phyloP scores from a whole-genome alignment of 2,113 vertebrate species.

The Actinemys pallida region DNA sequence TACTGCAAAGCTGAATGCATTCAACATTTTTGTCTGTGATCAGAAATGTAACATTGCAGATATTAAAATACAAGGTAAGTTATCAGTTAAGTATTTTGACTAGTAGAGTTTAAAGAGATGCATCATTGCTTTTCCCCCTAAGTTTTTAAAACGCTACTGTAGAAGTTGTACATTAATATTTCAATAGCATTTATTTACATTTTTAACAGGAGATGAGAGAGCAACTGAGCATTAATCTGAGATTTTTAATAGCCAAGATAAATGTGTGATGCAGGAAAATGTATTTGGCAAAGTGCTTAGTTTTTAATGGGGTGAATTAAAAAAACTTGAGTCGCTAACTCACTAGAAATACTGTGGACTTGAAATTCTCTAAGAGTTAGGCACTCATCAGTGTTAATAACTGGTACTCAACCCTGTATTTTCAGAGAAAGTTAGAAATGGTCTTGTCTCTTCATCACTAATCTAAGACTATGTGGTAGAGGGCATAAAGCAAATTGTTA shows the following conservation, averaged over 20 bases:
- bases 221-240: background rate
- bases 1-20: conserved; percentile 86
- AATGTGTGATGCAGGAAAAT: background rate
- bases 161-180: background rate
- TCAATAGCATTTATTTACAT: background rate
- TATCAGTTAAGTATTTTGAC: background rate
- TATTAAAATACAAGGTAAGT: conserved; percentile 91
- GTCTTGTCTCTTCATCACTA: background rate
- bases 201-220: fast-evolving
- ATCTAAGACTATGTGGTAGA: background rate
- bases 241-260: background rate
- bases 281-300: background rate
- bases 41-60: conserved; percentile 88
- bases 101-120: background rate
- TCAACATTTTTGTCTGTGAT: conserved; percentile 90
- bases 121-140: background rate
- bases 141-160: background rate
- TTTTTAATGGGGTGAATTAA: background rate
- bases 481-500: background rate
- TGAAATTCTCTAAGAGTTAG: background rate
- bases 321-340: background rate
- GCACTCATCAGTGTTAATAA: background rate
- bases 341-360: background rate
- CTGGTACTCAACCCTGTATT: background rate
- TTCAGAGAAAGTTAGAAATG: background rate